Evolutionary conservation across 2,888 invertebrate genomes (phyloP), one percentile per base, ranked within the genome.

Genomic region (Clostera curtula): DNA sequence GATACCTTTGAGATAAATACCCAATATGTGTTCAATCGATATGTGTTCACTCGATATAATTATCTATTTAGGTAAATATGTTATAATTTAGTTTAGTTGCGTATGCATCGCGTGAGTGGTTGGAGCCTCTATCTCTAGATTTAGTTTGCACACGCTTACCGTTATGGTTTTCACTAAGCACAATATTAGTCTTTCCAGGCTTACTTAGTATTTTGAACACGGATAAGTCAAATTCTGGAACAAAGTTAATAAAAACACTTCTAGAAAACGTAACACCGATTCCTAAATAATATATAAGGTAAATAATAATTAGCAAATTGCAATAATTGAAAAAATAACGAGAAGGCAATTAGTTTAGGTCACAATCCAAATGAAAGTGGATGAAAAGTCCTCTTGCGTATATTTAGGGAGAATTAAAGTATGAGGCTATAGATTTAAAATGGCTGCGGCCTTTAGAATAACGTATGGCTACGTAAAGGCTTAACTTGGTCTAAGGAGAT

Each of bases 1-100:
- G 36, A 27, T 42, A 24, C 34, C 27, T 30, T 34, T 12, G 45
- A 41, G 38, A 41, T 56, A 57, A 55, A 58, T 23, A 23, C 23
- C 23, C 15, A 23, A 56, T 57, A 64, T 70, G 74, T 75, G 74
- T 75, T 75, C 74, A 75, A 53, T 62, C 60, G 55, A 43, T 69
- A 71, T 75, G 77, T 77, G 76, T 76, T 77, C 76, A 77, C 55
- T 68, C 62, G 51, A 59, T 62, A 55, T 64, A 54, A 43, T 49
- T 41, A 53, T 47, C 40, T 55, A 36, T 47, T 49, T 51, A 51
- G 44, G 38, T 49, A 46, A 46, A 44, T 44, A 48, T 38, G 40
- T 46, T 48, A 42, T 32, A 36, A 29, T 40, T 56, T 52, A 50
- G 42, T 55, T 49, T 43, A 45, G 42, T 57, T 50, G 54, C 49